Percentiles rank a stretch among this genome's conserved stretches.
Evolutionary conservation across 2,888 invertebrate genomes (phyloP).

Genomic region (Auanema sp.): DNA sequence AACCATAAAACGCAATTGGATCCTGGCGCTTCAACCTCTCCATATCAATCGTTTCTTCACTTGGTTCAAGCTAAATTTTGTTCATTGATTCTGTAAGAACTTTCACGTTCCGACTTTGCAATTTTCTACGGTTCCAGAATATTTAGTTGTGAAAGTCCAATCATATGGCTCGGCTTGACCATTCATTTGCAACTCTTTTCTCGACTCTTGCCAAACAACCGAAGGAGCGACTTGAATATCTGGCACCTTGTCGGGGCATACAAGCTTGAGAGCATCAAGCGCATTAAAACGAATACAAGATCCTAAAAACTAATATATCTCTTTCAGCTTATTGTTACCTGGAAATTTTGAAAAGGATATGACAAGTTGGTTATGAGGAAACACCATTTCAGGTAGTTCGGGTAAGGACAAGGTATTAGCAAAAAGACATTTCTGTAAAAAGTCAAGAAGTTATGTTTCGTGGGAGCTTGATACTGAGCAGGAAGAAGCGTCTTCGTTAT

Average conservation of each 20-base stretch:
- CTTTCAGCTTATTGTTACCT: conserved; percentile 7
- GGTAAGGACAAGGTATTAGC: conserved; percentile 47
- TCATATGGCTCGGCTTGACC: conserved; percentile 69
- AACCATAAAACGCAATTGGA: conserved; percentile 86
- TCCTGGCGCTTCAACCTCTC: conserved; percentile 85
- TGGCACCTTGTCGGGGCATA: conserved; percentile 67
- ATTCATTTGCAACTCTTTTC: conserved; percentile 23
- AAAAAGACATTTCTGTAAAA: conserved; percentile 48
- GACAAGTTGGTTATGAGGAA: conserved; percentile 82
- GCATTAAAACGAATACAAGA: conserved; percentile 84
- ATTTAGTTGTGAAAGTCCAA: conserved; percentile 94
- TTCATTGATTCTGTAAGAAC: too few relatives aligned
- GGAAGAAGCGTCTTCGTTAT: conserved; percentile 24
- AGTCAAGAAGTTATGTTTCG: neutral
- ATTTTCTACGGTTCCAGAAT: conserved; percentile 74
- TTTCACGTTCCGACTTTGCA: conserved; percentile 14
- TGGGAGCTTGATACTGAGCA: conserved; percentile 23
- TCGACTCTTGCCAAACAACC: conserved; percentile 53
- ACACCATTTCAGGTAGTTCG: conserved; percentile 88
- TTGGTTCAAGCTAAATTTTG: conserved; percentile 23
- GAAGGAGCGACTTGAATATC: conserved; percentile 58
- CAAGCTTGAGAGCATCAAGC: conserved; percentile 83
- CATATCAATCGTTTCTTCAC: conserved; percentile 76
- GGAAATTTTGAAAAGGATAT: conserved; percentile 66
- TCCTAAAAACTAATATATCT: conserved; percentile 59